A percentile compares a stretch with the other conserved stretches of the same genome.
These are phyloP conservation scores for Gadus chalcogrammus DNA, from an alignment of 2,113 vertebrate species.

Conservation along the genomic window DNA sequence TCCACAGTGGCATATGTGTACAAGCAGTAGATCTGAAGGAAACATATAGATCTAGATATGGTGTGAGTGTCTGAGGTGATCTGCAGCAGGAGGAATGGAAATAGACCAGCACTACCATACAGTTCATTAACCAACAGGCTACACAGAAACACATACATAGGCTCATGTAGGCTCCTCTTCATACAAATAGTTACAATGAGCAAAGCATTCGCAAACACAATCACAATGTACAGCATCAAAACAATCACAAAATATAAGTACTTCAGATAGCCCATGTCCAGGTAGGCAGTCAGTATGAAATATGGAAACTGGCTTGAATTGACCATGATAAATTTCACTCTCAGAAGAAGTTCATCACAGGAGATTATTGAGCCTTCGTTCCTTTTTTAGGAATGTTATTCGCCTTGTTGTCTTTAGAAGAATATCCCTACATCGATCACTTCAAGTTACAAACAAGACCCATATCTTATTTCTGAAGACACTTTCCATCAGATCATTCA, in stretches of 20 bases:
- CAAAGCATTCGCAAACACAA: constrained; percentile 29
- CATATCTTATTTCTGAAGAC: background rate
- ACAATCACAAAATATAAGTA: constrained; percentile 36
- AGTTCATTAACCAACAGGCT: constrained; percentile 58
- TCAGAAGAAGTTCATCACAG: background rate
- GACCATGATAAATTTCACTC: constrained; percentile 20
- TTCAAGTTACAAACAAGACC: background rate
- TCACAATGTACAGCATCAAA: constrained; percentile 23
- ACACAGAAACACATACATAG: constrained; percentile 64
- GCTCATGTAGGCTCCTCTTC: constrained; percentile 60
- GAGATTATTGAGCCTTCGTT: background rate
- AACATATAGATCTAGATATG: no score
- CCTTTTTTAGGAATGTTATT: background rate
- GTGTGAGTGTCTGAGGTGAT: no score
- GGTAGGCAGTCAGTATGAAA: constrained; percentile 37
- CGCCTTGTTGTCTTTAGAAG: no score
- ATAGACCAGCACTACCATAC: constrained; percentile 35
- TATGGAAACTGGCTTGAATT: constrained; percentile 37
- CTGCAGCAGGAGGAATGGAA: no score
- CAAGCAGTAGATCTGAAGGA: no score
- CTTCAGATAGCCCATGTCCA: constrained; percentile 29
- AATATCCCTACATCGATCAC: no score
- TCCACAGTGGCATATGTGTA: no score
- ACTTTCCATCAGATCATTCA: background rate
- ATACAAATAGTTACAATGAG: constrained; percentile 47